phyloP scores from a whole-genome alignment of 2,797 vertebrate species.

The Enteromius paludinosus region DNA sequence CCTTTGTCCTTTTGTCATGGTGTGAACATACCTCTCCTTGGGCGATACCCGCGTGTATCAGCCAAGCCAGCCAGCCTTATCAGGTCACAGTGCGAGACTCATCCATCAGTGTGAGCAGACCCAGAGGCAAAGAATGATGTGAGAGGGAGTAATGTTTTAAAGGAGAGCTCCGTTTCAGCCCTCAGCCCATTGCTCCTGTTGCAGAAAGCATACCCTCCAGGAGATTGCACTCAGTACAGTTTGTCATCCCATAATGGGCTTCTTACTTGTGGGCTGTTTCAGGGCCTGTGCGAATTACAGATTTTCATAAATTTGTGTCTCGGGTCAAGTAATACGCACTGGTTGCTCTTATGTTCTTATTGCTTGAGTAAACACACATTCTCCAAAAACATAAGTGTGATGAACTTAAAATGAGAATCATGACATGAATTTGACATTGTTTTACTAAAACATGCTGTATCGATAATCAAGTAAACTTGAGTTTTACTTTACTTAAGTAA shows the following conservation, averaged over 20 bases:
- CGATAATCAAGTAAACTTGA: background rate
- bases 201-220: constrained; percentile 33
- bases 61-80: constrained; percentile 55
- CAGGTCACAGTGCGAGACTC: constrained; percentile 55
- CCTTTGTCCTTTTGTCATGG: constrained; percentile 52
- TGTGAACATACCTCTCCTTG: constrained; percentile 51
- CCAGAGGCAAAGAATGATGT: constrained; percentile 51
- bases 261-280: constrained; percentile 40
- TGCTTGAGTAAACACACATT: constrained; percentile 12
- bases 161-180: constrained; percentile 44
- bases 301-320: constrained; percentile 21
- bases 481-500: background rate
- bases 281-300: constrained; percentile 26
- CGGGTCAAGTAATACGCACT: constrained; percentile 13
- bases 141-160: constrained; percentile 55
- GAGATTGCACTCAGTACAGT: constrained; percentile 35
- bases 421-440: background rate
- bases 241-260: constrained; percentile 53
- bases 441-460: background rate
- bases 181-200: constrained; percentile 38
- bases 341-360: background rate
- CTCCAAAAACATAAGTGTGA: background rate
- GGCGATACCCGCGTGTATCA: constrained; percentile 55
- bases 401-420: background rate
- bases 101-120: constrained; percentile 56